Evolutionary conservation across 2,888 invertebrate species (phyloP), one percentile per base, ranked within the genome.

Genomic region (Cistogaster globosa): DNA sequence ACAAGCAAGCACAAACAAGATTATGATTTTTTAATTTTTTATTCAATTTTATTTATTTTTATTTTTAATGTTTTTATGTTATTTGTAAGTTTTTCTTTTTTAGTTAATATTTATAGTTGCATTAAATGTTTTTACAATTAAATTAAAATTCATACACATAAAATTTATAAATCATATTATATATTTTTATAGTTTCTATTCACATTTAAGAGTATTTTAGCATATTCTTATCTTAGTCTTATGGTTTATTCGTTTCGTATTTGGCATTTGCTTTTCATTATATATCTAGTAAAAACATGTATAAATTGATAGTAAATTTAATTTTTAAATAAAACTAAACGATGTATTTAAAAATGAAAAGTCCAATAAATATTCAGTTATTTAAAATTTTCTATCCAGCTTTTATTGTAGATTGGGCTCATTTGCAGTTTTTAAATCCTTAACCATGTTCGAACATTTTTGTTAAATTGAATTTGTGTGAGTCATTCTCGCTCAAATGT

Each of bases 231-330:
- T 14, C 0, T 48, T 57, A 7, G 57, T 26, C 42, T 79, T 42
- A 9, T 12, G 42, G 3, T 42, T 14, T n/a, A 48, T 48, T 48
- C n/a, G 12, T 48, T 16, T 16, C 14, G 5, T 48, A 48, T 48
- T 48, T 16, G 32, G 8, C n/a, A 45, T 77, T 20, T 69, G 12
- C 36, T 55, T 75, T 71, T 45, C 8, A 45, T 12, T 51, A 51
- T 72, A 32, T 38, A 42, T 62, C 57, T 62, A 60, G 63, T 26
- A 20, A 20, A 67, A 53, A 38, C 55, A 72, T 79, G 65, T 60
- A 75, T 71, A 80, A 75, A 84, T 62, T 72, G 36, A 9, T 62
- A 84, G 38, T 63, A 60, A 82, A 62, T 71, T 81, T 63, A 74
- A 84, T 68, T 69, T 62, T 48, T 63, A 81, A 81, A 68, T 63